phyloP scores from a whole-genome alignment of 2,113 vertebrate species.

The Syrmaticus mikado region DNA sequence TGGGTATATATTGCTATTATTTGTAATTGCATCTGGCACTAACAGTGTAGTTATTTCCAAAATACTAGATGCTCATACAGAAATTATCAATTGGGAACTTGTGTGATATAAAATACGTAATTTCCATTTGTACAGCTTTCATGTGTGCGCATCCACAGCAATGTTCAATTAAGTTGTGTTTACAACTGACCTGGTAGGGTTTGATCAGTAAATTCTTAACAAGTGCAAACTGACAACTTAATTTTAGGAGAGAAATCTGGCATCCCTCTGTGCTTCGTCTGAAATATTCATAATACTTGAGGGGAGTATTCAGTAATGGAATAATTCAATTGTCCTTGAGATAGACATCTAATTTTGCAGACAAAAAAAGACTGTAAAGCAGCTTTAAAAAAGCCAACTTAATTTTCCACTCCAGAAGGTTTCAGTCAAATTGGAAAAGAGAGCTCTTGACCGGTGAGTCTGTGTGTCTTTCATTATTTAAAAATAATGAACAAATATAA shows the following conservation, averaged over 20 bases:
- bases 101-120: background rate
- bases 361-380: conserved; percentile 49
- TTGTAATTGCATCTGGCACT: background rate
- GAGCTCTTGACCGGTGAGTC: background rate
- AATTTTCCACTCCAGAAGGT: conserved; percentile 25
- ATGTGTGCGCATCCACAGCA: background rate
- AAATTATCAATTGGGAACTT: background rate
- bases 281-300: conserved; percentile 20
- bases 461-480: background rate
- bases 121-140: background rate
- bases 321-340: conserved; percentile 38
- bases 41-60: background rate
- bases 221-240: background rate
- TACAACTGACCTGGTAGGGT: background rate
- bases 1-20: background rate
- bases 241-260: conserved; percentile 22
- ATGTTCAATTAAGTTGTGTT: background rate
- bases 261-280: background rate
- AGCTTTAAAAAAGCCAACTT: conserved; percentile 51
- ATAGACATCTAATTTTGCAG: conserved; percentile 13
- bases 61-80: background rate
- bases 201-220: conserved; percentile 17
- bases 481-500: background rate
- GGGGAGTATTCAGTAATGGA: background rate
- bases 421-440: conserved; percentile 28